These are phyloP conservation scores for Emesis russula DNA, from an alignment of 2,888 invertebrate genomes.

Conservation along the genomic window DNA sequence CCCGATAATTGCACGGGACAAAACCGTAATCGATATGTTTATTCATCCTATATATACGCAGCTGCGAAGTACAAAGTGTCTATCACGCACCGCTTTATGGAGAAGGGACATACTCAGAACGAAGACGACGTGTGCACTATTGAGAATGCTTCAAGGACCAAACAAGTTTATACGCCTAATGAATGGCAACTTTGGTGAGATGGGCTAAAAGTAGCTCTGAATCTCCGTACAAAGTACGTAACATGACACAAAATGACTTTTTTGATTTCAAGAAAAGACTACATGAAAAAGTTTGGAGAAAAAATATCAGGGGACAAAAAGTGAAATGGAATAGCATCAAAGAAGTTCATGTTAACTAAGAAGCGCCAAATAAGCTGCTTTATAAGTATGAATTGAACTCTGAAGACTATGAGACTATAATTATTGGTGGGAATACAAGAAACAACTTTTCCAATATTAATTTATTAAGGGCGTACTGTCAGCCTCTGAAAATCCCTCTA, in stretches of 20 bases:
- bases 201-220: neutral
- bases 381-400: neutral
- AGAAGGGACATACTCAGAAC: neutral
- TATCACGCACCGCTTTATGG: neutral
- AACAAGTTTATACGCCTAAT: neutral
- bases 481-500: neutral
- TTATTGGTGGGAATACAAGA: no score
- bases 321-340: neutral
- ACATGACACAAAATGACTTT: neutral
- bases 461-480: neutral
- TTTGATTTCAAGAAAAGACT: neutral
- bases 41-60: neutral
- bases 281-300: neutral
- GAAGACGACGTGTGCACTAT: slow-evolving; percentile 5
- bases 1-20: slow-evolving; percentile 29
- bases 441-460: neutral
- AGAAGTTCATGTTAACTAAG: neutral
- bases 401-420: neutral
- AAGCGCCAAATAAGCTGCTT: neutral
- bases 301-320: neutral
- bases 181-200: neutral
- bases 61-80: neutral
- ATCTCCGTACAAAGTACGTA: neutral
- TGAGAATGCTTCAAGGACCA: neutral
- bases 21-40: neutral